Evolutionary conservation across 2,888 invertebrate genomes (phyloP), one percentile per base, ranked within the genome.

Genomic region (Dasypogon diadema): DNA sequence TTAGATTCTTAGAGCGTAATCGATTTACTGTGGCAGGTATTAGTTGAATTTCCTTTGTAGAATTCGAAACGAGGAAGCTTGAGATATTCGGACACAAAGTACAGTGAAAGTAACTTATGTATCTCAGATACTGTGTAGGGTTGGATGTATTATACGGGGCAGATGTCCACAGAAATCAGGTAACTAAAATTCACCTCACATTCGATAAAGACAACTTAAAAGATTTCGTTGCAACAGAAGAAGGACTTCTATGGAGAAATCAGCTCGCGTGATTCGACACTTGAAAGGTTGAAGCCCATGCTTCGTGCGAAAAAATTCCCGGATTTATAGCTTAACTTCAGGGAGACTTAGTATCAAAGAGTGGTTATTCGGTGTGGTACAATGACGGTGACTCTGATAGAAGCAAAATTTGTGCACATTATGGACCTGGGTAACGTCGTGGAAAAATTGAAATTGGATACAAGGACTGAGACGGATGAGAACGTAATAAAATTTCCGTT

Each of bases 181-280:
- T 60, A 60, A 60, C 60, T 60, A 60, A 60, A 60, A 60, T 60
- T 60, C 60, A 60, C 60, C 60, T 60, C 60, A 60, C 60, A 60
- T 30, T 60, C 34, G 60, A 37, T 18, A 60, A 0, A 42, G 60
- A 34, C 21, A 42, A 60, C 60, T 60, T 60, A 60, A 60, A 60
- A 21, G 60, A 60, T 60, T 60, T 37, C 60, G 18, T 5, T 37
- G 60, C 37, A 34, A 10, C 18, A 2, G 14, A n/a, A 18, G 60
- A 16, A 60, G 18, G 18, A 37, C 37, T 58, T 60, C 16, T 60
- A 18, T 10, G 18, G 4, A 16, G 18, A 26, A 60, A 37, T 60
- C 34, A 30, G 60, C 34, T 37, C n/a, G 60, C 12, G 4, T 30
- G 30, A 58, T 14, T 58, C 30, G 58, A 30, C n/a, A 58, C 34